These are phyloP conservation scores for Aelia acuminata DNA, from an alignment of 2,888 invertebrate species.

Conservation along the genomic window DNA sequence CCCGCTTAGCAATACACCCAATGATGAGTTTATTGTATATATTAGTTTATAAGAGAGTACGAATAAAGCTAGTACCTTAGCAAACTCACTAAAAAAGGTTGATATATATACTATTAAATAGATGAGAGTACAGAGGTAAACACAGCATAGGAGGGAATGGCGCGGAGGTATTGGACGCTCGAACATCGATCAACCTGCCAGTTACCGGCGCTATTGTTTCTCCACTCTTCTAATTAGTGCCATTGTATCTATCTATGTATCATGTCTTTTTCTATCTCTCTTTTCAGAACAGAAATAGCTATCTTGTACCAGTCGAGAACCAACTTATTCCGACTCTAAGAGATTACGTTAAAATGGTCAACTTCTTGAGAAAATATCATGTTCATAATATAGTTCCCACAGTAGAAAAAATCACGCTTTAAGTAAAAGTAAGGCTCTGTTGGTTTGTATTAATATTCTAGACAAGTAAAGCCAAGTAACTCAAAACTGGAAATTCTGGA, in stretches of 20 bases:
- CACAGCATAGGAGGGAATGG: neutral
- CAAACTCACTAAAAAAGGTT: neutral
- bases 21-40: no score
- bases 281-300: neutral
- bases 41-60: no score
- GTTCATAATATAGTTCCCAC: no score
- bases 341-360: no score
- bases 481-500: no score
- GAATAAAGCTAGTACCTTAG: conserved; percentile 13
- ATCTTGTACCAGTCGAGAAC: neutral
- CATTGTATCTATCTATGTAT: neutral
- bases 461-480: no score
- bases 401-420: no score
- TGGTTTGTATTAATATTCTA: no score
- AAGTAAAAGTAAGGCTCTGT: no score
- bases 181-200: conserved; percentile 8
- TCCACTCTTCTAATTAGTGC: conserved; percentile 4
- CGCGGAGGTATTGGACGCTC: neutral
- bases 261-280: neutral
- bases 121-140: neutral
- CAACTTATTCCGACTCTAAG: neutral
- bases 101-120: neutral
- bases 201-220: neutral
- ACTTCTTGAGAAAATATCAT: no score
- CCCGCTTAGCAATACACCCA: no score